Base-by-base conservation (phyloP, 2,797 vertebrate species). In the Amniataba percoides region DNA sequence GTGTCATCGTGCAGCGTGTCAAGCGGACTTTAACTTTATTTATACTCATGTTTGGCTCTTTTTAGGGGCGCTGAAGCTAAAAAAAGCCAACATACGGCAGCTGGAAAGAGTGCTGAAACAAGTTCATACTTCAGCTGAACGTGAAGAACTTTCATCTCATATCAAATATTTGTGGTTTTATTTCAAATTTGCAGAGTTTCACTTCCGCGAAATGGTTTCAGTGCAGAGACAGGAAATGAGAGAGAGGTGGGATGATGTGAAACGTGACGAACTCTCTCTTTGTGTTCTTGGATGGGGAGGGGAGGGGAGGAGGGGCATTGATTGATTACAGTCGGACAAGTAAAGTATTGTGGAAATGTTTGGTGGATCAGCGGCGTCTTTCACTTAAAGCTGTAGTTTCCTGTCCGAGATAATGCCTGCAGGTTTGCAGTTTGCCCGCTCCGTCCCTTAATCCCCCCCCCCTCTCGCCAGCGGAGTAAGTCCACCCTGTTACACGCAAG, bases 381-480 rank as follows among this genome's bases (percentile, higher is more conserved):
- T 67, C 60, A 62, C 45, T 16, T 16, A 3, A 48, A 64, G 52
- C 31, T 21, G 7, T 1, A 43, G 42, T 14, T 73, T 53, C 49
- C 65, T 18, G 21, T 43, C 43, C 60, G 45, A 34, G 70, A 58
- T 43, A 36, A 63, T 21, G 56, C 66, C 74, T 58, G 34, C 1
- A 40, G 21, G n/a, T 31, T 52, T 73, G 46, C n/a, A 16, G 42
- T 72, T 52, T 42, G 63, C 69, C 25, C 7, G 19, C 34, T 46
- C n/a, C 46, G 59, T 21, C 42, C 16, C 55, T 78, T 5, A 78
- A 86, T 71, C 74, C 74, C 55, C 11, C 21, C 55, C 23, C 74
- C 74, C 55, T 8, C 21, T 59, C 23, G 2, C 46, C 19, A 39
- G 59, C 58, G 69, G 6, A 53, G 58, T 51, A 34, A 63, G 60